These are phyloP conservation scores for Helobdella robusta DNA, from an alignment of 2,888 invertebrate species.

Conservation along the genomic window DNA sequence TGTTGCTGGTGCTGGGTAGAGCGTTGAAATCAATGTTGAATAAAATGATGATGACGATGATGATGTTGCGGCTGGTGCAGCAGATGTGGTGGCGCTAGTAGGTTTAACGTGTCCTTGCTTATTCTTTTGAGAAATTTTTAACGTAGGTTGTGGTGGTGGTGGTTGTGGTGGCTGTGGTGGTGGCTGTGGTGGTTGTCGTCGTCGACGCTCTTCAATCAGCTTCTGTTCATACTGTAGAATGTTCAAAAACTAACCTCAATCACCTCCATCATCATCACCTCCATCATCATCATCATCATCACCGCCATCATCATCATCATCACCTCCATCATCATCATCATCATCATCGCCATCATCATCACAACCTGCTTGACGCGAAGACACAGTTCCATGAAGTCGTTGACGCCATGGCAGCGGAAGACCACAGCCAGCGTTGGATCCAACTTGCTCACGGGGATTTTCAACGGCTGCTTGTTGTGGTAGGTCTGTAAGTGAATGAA, in stretches of 20 bases:
- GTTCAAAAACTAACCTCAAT: not conserved
- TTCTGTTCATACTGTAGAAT: no score
- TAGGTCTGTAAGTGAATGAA: conserved; percentile 55
- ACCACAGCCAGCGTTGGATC: conserved; percentile 86
- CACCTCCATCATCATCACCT: not conserved
- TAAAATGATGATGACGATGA: no score
- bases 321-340: not conserved
- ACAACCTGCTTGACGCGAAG: conserved; percentile 45
- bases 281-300: not conserved
- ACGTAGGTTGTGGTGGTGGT: no score
- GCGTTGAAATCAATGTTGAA: no score
- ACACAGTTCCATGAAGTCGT: conserved; percentile 65
- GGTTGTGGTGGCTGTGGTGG: no score
- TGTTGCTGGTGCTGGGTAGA: not conserved
- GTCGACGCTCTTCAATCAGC: no score
- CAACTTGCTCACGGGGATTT: conserved; percentile 73
- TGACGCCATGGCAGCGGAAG: conserved; percentile 62
- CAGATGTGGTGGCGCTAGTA: no score
- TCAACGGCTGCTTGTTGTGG: conserved; percentile 76
- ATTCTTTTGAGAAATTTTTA: no score
- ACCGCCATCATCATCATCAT: not conserved
- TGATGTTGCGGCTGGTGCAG: no score
- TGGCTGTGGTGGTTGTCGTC: no score
- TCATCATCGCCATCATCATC: conserved; percentile 35
- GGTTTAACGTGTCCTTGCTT: no score